Evolutionary conservation across 1,140 invertebrate genomes (phyloP), one percentile per base, ranked within the genome.

Genomic region (Luehdorfia chinensis): DNA sequence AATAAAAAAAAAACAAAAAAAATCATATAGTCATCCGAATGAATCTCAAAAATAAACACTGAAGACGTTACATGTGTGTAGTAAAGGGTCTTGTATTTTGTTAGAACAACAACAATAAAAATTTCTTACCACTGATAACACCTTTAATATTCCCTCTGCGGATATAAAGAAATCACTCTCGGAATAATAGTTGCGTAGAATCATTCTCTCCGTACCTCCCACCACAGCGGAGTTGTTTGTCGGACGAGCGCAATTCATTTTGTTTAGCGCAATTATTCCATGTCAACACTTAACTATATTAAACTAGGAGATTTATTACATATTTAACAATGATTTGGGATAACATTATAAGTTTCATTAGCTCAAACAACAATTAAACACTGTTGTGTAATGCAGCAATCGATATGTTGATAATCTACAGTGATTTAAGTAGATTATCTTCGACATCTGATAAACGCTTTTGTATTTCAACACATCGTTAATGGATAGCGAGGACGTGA

Each of bases 121-220:
- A 23, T 53, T 31, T 28, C 66, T 60, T 4, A 51, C 36, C 30
- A 66, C 28, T 50, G 60, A 25, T 0, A 44, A 39, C 15, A 15
- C 9, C 9, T 13, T 18, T 8, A 37, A n/a, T n/a, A 18, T 19
- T 6, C 46, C 33, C n/a, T 34, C 44, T 6, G 9, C 16, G 3
- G 52, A 55, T 7, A 27, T 28, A 19, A 55, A 32, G 14, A 44
- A 45, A 31, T 55, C 47, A 15, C 30, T 36, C 8, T 55, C 52
- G 2, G 16, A 1, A 25, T 49, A 55, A 19, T 49, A 55, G 3
- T 49, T 28, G 3, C 33, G 47, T 12, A 55, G 14, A 11, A 49
- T 18, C 16, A n/a, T 7, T 4, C 47, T 16, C 12, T 49, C n/a
- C 25, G 9, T 1, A 1, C 19, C 21, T 30, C 13, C 1, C 14